Percentiles rank a stretch among this genome's conserved stretches.
phyloP scores from a whole-genome alignment of 1,140 invertebrate species.

The Macrobrachium rosenbergii region DNA sequence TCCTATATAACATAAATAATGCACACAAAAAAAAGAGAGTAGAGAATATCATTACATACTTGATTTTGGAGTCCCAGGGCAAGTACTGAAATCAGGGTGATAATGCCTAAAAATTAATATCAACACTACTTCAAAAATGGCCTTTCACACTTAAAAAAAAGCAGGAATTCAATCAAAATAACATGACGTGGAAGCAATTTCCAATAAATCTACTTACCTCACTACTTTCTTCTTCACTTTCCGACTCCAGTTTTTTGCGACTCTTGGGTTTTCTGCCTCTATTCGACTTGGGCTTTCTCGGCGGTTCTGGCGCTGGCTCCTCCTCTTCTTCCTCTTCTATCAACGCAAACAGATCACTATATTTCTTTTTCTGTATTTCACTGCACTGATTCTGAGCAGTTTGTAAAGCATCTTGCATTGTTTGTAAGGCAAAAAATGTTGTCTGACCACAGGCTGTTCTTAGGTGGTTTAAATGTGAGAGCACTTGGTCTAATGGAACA shows the following conservation, averaged over 20 bases:
- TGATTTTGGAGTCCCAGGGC: too few relatives aligned
- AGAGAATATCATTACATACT: too few relatives aligned
- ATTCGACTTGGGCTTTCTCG: constrained; percentile 72
- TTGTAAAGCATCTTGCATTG: constrained; percentile 88
- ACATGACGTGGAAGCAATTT: neutral
- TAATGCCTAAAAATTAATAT: too few relatives aligned
- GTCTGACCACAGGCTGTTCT: constrained; percentile 77
- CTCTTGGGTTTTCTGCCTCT: constrained; percentile 73
- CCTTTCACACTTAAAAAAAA: neutral
- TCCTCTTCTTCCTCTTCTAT: constrained; percentile 86
- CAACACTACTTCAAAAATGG: too few relatives aligned
- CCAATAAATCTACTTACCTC: constrained; percentile 75
- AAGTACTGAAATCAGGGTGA: too few relatives aligned
- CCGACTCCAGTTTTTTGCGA: constrained; percentile 72
- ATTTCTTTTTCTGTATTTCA: constrained; percentile 89
- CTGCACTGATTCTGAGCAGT: constrained; percentile 77
- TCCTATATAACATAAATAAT: too few relatives aligned
- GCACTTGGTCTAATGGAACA: constrained; percentile 83
- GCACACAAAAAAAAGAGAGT: too few relatives aligned
- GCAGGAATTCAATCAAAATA: neutral
- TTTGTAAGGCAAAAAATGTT: constrained; percentile 83
- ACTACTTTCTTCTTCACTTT: constrained; percentile 84
- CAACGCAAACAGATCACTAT: constrained; percentile 90
- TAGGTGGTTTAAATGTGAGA: constrained; percentile 92
- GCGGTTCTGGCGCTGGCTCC: constrained; percentile 70